phyloP scores from a whole-genome alignment of 1,140 invertebrate genomes.

The Himalopsyche phryganea region DNA sequence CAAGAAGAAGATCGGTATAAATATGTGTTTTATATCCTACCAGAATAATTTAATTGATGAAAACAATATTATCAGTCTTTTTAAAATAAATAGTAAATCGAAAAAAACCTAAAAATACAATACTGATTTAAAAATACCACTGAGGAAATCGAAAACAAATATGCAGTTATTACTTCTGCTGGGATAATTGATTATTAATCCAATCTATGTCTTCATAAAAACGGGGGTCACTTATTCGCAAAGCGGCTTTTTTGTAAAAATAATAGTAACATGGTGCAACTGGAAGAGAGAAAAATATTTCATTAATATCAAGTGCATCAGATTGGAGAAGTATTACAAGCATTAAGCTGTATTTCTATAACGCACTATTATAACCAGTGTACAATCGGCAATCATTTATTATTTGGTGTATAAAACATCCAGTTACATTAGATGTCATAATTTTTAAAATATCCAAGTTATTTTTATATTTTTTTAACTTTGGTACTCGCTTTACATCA shows the following conservation, averaged over 20 bases:
- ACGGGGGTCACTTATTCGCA: conserved; percentile 67
- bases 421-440: not conserved
- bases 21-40: too few species aligned
- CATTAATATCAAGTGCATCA: not conserved
- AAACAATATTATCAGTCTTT: too few species aligned
- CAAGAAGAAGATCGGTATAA: too few species aligned
- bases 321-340: not conserved
- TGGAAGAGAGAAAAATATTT: conserved; percentile 38
- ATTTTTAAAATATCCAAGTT: too few species aligned
- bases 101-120: too few species aligned
- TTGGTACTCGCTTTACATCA: too few species aligned
- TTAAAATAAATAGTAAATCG: too few species aligned
- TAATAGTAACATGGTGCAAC: conserved; percentile 73
- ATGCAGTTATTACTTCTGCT: conserved; percentile 17
- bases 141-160: too few species aligned
- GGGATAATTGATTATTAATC: conserved; percentile 57
- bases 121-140: too few species aligned
- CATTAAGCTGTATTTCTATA: not conserved
- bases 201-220: conserved; percentile 70
- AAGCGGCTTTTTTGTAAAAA: conserved; percentile 66
- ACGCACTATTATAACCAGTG: not conserved
- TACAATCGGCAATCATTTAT: not conserved
- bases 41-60: too few species aligned
- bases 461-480: too few species aligned
- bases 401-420: not conserved